A percentile compares a stretch with the other conserved stretches of the same genome.
These are phyloP conservation scores for Dromius quadrimaculatus DNA, from an alignment of 2,888 invertebrate species.

Conservation along the genomic window DNA sequence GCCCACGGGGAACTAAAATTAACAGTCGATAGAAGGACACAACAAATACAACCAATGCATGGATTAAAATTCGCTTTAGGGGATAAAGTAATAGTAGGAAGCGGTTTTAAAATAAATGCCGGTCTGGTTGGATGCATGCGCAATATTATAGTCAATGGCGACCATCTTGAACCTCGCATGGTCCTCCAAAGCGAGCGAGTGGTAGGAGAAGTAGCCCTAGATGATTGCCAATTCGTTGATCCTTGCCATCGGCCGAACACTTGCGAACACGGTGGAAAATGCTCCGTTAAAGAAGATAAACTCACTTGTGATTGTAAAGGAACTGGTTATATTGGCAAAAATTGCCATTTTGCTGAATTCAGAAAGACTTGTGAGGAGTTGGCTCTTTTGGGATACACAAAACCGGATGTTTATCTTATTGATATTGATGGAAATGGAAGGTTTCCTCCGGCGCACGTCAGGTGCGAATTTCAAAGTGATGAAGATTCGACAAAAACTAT, in stretches of 20 bases:
- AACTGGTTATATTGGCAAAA: conserved; percentile 92
- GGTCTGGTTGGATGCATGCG: conserved; percentile 94
- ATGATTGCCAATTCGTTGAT: conserved; percentile 90
- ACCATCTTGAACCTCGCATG: conserved; percentile 80
- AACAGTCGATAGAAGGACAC: conserved; percentile 81
- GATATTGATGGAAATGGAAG: conserved; percentile 95
- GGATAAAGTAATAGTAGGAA: conserved; percentile 76
- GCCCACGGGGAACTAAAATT: conserved; percentile 79
- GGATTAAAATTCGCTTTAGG: conserved; percentile 64
- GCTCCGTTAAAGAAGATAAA: conserved; percentile 88
- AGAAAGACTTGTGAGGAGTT: conserved; percentile 93
- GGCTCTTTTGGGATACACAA: conserved; percentile 85
- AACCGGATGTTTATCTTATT: conserved; percentile 91
- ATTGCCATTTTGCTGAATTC: conserved; percentile 94
- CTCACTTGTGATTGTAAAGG: conserved; percentile 91
- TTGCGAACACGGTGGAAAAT: conserved; percentile 92
- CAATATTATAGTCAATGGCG: conserved; percentile 86
- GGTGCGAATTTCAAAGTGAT: conserved; percentile 90
- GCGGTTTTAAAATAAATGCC: conserved; percentile 79
- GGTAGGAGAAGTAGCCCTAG: conserved; percentile 89
- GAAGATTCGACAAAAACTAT: conserved; percentile 89
- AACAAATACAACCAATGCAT: conserved; percentile 62
- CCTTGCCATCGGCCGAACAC: conserved; percentile 91
- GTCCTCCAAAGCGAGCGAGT: conserved; percentile 86
- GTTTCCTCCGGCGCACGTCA: conserved; percentile 91